phyloP scores from a whole-genome alignment of 2,797 vertebrate species.

The Moxostoma hubbsi region DNA sequence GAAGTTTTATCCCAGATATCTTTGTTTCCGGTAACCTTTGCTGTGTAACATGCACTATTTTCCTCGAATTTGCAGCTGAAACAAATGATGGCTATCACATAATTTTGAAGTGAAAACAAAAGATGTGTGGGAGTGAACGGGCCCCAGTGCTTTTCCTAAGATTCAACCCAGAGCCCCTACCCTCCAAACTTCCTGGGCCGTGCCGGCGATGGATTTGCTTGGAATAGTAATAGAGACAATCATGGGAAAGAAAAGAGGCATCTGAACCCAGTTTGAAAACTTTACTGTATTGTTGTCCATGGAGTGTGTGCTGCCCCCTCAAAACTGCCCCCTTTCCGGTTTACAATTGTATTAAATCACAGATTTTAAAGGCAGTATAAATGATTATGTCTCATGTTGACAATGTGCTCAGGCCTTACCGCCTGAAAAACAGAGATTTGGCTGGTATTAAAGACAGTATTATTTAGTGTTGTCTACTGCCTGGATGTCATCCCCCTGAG shows the following conservation, averaged over 20 bases:
- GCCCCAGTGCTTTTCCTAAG: conserved; percentile 55
- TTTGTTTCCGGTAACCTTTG: neutral
- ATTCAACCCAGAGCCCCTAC: conserved; percentile 57
- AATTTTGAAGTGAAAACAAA: conserved; percentile 88
- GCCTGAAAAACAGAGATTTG: conserved; percentile 8
- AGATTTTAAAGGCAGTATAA: conserved; percentile 22
- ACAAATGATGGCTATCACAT: conserved; percentile 94
- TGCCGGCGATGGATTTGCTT: conserved; percentile 54
- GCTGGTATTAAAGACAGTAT: conserved; percentile 17
- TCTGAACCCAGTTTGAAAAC: conserved; percentile 54
- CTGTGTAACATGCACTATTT: conserved; percentile 10
- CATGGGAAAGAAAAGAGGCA: conserved; percentile 56
- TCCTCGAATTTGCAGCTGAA: conserved; percentile 81
- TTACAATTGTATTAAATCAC: neutral
- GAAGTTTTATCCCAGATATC: neutral
- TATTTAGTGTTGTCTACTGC: conserved; percentile 3
- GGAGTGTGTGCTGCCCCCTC: conserved; percentile 1
- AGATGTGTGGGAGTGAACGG: conserved; percentile 41
- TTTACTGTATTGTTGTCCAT: conserved; percentile 4
- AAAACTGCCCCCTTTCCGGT: conserved; percentile 44
- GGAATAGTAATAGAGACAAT: conserved; percentile 58
- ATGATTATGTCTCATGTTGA: neutral
- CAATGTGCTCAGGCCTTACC: neutral
- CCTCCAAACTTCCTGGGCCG: conserved; percentile 59
- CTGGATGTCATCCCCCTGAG: conserved; percentile 10